A percentile compares a stretch with the other conserved stretches of the same genome.
Evolutionary conservation across 2,113 vertebrate species (phyloP).

Genomic region (Dicaeum eximium): DNA sequence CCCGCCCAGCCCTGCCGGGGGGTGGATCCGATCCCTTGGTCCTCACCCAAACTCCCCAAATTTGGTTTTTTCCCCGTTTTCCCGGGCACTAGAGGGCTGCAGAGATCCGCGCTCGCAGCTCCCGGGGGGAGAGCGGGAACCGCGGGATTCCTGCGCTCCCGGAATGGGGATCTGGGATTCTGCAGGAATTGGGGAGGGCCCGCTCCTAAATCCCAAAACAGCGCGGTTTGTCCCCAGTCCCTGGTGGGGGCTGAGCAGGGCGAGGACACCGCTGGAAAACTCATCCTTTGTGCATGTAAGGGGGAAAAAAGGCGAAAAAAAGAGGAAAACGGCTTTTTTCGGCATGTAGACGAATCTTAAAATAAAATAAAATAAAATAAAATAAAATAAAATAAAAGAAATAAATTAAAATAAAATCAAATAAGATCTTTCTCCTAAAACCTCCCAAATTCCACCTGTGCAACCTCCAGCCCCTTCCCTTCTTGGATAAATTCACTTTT

Average conservation of each 20-base stretch:
- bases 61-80: background rate
- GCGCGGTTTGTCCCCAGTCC: too few relatives aligned
- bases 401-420: too few relatives aligned
- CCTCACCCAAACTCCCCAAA: background rate
- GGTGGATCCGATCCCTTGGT: too few relatives aligned
- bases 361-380: too few relatives aligned
- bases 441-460: background rate
- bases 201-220: background rate
- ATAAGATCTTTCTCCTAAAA: background rate
- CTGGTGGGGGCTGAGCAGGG: background rate
- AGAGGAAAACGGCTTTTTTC: background rate
- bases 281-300: background rate
- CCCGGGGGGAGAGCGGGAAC: background rate
- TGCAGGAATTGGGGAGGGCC: too few relatives aligned
- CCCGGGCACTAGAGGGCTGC: constrained; percentile 41
- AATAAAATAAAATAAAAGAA: too few relatives aligned
- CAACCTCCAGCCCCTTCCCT: background rate
- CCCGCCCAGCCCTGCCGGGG: too few relatives aligned
- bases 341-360: accelerated
- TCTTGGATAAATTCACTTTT: background rate
- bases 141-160: background rate
- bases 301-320: too few relatives aligned
- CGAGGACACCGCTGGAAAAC: background rate
- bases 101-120: background rate
- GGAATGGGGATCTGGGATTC: accelerated